Evolutionary conservation across 2,797 vertebrate genomes (phyloP), one percentile per base, ranked within the genome.

Genomic region (Myoxocephalus aenaeus): DNA sequence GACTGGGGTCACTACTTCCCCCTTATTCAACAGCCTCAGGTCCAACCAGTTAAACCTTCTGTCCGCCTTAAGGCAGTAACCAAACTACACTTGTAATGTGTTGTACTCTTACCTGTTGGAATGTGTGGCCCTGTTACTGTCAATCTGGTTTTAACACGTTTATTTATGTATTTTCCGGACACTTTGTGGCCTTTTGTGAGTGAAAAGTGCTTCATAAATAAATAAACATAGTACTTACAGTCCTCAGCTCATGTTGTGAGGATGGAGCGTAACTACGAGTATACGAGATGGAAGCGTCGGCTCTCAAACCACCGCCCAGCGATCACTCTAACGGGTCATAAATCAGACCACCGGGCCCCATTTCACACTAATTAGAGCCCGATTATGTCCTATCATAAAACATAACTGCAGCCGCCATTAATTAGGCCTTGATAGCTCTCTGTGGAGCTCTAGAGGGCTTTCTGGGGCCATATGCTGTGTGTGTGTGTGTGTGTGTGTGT

Each of bases 371-470:
- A 90, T 92, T 92, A 89, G 86, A 79, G 74, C 63, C 70, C 53
- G 57, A 89, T 90, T 88, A 90, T 88, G 80, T 83, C 70, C 87
- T 50, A 78, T 86, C 89, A 84, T 90, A 90, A 92, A 90, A 87
- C 83, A 87, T 85, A 89, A 89, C 82, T 82, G 83, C 77, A 54
- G 70, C 76, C 72, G 12, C 75, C 82, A 87, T 89, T 92, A 89
- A 92, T 92, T 90, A 92, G 83, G 68, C 40, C 67, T 65, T 86
- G 83, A 87, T 87, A 79, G 86, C 81, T 50, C 65, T 63, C 70
- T 67, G 58, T 68, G 78, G 81, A 81, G 68, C 70, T 81, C 82
- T 73, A 2, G 64, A 77, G 70, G 76, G 82, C 75, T 78, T 82
- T 81, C 66, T 69, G 54, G 29, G 85, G 44, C 77, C 48, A 65